Base-by-base conservation (phyloP, 2,113 vertebrate species). In the Corythoichthys haematopterus region DNA sequence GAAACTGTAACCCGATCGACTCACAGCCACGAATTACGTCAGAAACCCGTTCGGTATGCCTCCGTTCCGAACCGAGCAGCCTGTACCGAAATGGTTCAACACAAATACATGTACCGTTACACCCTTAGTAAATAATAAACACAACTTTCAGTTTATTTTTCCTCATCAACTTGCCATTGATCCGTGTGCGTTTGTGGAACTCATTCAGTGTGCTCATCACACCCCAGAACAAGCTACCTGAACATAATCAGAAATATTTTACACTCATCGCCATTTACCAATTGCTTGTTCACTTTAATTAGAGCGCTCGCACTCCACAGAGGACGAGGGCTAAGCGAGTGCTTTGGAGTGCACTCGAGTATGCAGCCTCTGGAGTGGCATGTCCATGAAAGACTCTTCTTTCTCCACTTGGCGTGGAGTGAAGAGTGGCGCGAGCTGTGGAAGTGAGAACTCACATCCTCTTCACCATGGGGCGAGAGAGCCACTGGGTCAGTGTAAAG, bases 311-410 rank as follows among this genome's bases (percentile, higher is more conserved):
- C 82, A 74, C 84, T 89, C 77, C 71, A 79, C 28, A 35, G 77
- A 75, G 69, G 78, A 80, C 72, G 69, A 58, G 69, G 67, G 71
- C 64, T 77, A 82, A 87, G 78, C 75, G 80, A 86, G 81, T 74
- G 78, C 77, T 79, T 72, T 85, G 71, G 82, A 87, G 85, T 87
- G 78, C 68, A 75, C 4, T 65, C 72, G 79, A 76, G 84, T 75
- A 74, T 70, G 80, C 75, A 75, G 80, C 70, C 71, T 16, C 66
- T 85, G 76, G 79, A 88, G 87, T 82, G 81, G 79, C 88, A 67
- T 81, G 87, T 79, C 87, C 85, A 85, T 88, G 88, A 88, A 81
- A 82, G 82, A 83, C 86, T 87, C 87, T 82, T 82, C 84, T 77
- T 65, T 68, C 72, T 70, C 77, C 75, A 81, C 88, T 88, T 75